Base-by-base conservation (phyloP, 2,888 invertebrate species). In the Ennomos erosarius region DNA sequence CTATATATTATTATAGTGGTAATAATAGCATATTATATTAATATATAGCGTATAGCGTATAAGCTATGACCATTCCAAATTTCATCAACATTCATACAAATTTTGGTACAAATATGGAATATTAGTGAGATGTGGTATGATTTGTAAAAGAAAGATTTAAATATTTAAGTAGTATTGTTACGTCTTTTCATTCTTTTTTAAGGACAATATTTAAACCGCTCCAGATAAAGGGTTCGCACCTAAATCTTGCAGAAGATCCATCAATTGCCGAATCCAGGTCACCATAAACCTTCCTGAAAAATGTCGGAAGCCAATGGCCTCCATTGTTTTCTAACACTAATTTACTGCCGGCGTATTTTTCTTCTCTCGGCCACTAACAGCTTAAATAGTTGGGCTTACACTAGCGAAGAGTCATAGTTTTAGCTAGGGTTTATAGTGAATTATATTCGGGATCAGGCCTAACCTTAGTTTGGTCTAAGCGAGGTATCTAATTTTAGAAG, bases 291-390 rank as follows among this genome's bases (percentile, higher is more conserved):
- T 64, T 45, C 59, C 46, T 77, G 73, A 77, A 77, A 77, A 76
- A 78, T 75, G 74, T 65, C 71, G 68, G 64, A 70, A 55, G 44
- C 59, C 65, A 68, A 60, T 67, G 62, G 55, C 69, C 44, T 61
- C 74, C 72, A 78, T 76, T 77, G 76, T 78, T 76, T 78, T 73
- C 78, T 76, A 74, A 76, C 76, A 70, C 76, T 78, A 76, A 78
- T 76, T 78, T 79, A 79, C 76, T 71, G 73, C 73, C 64, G 68
- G 69, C 76, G 73, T 76, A 78, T 78, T 75, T 78, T 75, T 75
- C 70, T 74, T 70, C 66, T 57, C 65, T 67, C 66, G 62, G 51
- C 51, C 34, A 37, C 46, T 59, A 46, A 40, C 42, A 10, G 55
- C 69, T 68, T 71, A 71, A 76, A 78, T 76, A 67, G 75, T 69